Conservation (phyloP, 2,113 vertebrate genomes). For the Indicator indicator region DNA sequence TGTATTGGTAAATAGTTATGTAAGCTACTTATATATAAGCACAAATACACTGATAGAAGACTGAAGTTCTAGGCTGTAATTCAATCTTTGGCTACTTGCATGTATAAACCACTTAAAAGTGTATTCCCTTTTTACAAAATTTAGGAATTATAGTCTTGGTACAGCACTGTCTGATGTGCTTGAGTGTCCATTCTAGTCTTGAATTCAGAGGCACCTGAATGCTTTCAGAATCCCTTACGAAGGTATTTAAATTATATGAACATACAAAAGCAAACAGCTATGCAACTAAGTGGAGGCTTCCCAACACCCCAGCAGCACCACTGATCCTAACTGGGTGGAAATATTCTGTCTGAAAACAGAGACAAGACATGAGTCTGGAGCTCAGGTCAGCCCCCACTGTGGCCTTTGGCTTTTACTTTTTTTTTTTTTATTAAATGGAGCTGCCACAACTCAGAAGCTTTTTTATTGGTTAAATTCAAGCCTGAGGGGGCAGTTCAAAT, state of each 20-base stretch:
- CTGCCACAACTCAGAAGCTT: not conserved
- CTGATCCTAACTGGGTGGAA: not conserved
- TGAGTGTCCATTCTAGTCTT: not conserved
- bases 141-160: not conserved
- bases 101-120: not conserved
- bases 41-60: not conserved
- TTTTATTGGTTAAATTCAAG: not conserved
- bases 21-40: not conserved
- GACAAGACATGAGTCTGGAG: not conserved
- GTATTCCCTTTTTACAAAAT: not conserved
- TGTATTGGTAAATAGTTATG: not conserved
- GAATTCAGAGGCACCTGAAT: not conserved
- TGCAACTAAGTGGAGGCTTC: not conserved
- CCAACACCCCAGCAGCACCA: not conserved
- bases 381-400: not conserved
- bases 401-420: not conserved
- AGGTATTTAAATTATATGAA: not conserved
- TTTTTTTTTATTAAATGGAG: not conserved
- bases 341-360: not conserved
- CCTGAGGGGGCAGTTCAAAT: not conserved
- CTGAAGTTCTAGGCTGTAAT: not conserved
- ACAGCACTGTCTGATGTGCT: not conserved
- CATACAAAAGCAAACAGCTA: not conserved
- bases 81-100: not conserved
- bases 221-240: not conserved